Base-by-base conservation (phyloP, 2,113 vertebrate genomes). In the Eurystomus gularis region DNA sequence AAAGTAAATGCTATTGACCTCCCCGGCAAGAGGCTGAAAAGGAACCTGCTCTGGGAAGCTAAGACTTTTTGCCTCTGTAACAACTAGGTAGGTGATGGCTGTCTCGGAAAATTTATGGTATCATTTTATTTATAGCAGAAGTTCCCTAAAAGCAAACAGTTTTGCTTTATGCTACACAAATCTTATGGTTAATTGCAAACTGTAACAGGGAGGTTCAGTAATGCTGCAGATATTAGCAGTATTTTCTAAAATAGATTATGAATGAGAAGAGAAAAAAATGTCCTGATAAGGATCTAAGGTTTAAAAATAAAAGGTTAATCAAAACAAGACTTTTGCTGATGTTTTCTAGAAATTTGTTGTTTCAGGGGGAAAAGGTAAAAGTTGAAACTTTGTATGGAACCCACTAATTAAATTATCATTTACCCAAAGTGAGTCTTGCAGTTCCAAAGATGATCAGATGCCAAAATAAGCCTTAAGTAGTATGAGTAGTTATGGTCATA, bases 121-220 rank as follows among this genome's bases (percentile, higher is more conserved):
- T 97, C 69, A 52, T 94, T 98, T 98, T 98, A 98, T 97, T 98
- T 98, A 90, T 95, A 97, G 97, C 97, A 98, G 97, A 98, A 98
- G 97, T 98, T 95, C 92, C 72, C 72, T 92, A 96, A 97, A 97
- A 97, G 95, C 85, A 95, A 97, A 95, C 83, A 95, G 95, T 96
- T 98, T 96, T 96, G 72, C 79, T 97, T 96, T 96, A 93, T 94
- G 84, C 84, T 93, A 69, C 23, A 64, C 94, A 97, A 97, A 97
- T 97, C 96, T 96, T 96, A 96, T 2, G 58, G 91, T 97, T 94
- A 97, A 97, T 97, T 97, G 57, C 82, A 97, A 95, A 95, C 82
- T 52, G 68, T 93, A 95, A 97, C 5, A 12, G 90, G 87, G 68
- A 88, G 71, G 93, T 81, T 97, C 68, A 70, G 82, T 95, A 95